Evolutionary conservation across 2,113 vertebrate genomes (phyloP).

Genomic region (Tyto alba): DNA sequence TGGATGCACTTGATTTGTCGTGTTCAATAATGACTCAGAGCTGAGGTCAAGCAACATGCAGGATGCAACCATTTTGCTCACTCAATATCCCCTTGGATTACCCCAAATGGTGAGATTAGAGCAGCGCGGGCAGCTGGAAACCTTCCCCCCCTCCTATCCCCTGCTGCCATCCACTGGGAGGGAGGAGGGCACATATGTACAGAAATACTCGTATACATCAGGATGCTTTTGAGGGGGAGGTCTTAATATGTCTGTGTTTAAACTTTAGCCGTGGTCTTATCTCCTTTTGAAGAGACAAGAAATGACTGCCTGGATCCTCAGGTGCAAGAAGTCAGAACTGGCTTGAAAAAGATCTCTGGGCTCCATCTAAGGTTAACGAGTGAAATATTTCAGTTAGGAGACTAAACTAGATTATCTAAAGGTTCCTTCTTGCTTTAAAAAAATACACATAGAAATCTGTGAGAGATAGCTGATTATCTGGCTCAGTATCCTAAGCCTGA

Average conservation of each 20-base stretch:
- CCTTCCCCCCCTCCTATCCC: neutral
- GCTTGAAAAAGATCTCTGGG: neutral
- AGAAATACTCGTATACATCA: neutral
- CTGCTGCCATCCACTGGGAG: neutral
- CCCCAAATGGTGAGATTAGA: neutral
- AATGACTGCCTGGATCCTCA: neutral
- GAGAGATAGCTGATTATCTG: neutral
- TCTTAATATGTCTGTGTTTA: neutral
- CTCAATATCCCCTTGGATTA: neutral
- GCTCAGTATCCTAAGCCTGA: neutral
- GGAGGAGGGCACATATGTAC: neutral
- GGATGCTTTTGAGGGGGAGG: neutral
- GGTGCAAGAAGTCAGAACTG: neutral
- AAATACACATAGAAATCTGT: neutral
- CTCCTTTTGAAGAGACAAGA: neutral
- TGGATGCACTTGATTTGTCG: neutral
- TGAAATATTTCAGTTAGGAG: neutral
- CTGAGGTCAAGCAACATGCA: neutral
- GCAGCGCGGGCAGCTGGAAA: neutral
- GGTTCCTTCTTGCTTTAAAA: neutral
- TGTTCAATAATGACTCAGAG: neutral
- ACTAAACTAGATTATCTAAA: neutral
- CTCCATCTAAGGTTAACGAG: neutral
- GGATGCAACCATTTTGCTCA: neutral
- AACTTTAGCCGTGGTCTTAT: neutral